phyloP scores from a whole-genome alignment of 1,140 invertebrate genomes.

The Nephotettix cincticeps region DNA sequence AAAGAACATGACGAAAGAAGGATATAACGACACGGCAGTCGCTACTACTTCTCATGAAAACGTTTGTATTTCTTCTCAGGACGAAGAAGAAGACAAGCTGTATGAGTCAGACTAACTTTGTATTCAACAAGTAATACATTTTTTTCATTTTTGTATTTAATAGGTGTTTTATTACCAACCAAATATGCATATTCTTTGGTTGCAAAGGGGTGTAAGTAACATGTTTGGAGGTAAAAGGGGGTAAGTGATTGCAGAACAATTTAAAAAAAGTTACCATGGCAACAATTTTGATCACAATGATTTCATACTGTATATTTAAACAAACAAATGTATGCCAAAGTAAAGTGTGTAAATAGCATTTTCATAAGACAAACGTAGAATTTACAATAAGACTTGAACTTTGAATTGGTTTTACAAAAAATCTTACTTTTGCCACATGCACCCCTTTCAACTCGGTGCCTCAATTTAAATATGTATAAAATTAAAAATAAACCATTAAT shows the following conservation, averaged over 20 bases:
- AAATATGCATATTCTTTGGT: conserved; percentile 2
- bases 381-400: not conserved
- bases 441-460: conserved; percentile 8
- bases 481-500: too few species aligned
- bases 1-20: not conserved
- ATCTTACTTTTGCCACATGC: conserved; percentile 17
- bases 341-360: not conserved
- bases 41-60: not conserved
- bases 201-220: conserved; percentile 15
- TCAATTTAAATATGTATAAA: not conserved
- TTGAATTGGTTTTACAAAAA: conserved; percentile 15
- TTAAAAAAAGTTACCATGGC: conserved; percentile 7
- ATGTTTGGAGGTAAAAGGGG: conserved; percentile 10
- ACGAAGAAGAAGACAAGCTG: not conserved
- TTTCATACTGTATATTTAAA: not conserved
- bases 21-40: not conserved
- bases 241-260: conserved; percentile 15
- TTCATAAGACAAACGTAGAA: not conserved
- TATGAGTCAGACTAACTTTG: not conserved
- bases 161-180: not conserved
- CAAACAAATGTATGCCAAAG: not conserved
- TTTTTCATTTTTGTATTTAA: not conserved
- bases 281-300: not conserved
- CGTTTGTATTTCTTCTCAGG: not conserved
- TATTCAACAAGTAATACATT: not conserved